A percentile compares a stretch with the other conserved stretches of the same genome.
phyloP scores from a whole-genome alignment of 2,113 vertebrate genomes.

The Turnix velox region DNA sequence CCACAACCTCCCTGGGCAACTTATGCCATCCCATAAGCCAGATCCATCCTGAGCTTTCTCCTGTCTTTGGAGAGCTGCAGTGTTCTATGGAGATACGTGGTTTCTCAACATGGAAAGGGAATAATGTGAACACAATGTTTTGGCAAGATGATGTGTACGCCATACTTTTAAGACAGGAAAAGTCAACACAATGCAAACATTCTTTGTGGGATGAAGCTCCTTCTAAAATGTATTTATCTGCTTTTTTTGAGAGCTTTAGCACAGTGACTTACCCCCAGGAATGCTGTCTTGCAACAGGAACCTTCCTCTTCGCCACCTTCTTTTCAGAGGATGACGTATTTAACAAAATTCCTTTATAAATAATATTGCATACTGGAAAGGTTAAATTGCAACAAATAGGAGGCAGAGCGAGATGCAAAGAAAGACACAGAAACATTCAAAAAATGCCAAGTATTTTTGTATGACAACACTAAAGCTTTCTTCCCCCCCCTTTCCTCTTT shows the following conservation, averaged over 20 bases:
- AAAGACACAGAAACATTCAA: background rate
- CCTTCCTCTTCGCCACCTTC: background rate
- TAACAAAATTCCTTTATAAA: slow-evolving; percentile 28
- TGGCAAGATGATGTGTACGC: accelerated
- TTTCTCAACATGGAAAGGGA: background rate
- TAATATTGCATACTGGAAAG: background rate
- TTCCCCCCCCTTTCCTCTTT: accelerated
- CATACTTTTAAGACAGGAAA: background rate
- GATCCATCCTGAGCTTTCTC: background rate
- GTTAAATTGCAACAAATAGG: background rate
- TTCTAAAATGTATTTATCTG: background rate
- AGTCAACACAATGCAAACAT: background rate
- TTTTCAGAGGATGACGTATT: background rate
- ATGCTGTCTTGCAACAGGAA: background rate
- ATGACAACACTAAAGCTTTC: background rate
- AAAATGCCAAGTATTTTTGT: background rate
- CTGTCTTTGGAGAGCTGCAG: background rate
- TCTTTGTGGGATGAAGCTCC: background rate
- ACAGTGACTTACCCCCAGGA: background rate
- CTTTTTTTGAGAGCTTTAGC: background rate
- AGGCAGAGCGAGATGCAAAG: background rate
- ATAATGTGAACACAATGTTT: background rate
- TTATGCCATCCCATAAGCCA: background rate
- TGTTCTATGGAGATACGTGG: background rate
- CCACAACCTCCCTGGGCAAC: too few relatives aligned